Base-by-base conservation (phyloP, 2,888 invertebrate species). In the Tholera decimalis region DNA sequence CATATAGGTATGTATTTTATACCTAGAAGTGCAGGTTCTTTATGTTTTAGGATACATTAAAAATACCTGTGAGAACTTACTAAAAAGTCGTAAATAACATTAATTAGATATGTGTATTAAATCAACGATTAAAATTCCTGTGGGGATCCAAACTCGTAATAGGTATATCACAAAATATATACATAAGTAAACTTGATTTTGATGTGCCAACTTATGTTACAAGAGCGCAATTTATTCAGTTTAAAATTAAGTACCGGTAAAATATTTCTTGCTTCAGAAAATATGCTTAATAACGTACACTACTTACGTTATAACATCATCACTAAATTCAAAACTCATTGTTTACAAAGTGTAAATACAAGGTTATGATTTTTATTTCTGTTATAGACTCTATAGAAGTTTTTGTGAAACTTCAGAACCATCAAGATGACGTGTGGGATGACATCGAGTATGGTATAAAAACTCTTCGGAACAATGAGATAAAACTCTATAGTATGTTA, bases 401-500 rank as follows among this genome's bases (percentile, higher is more conserved):
- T 60, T 50, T 51, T 49, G 24, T 13, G 15, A 46, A 22, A 46
- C 44, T 50, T 50, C 56, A 22, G 9, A 57, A 44, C 6, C 22
- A 24, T 67, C 39, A 75, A 59, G 39, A 50, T 72, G 80, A 70
- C 63, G 43, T 64, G 24, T 4, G 37, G 41, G 53, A 33, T 61
- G 61, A 58, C 61, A 58, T 33, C 55, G 37, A 50, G n/a, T n/a
- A 43, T 6, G 11, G 13, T 6, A 53, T 62, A 56, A 63, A 53
- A 47, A 55, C 66, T 71, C 20, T 59, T 55, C 15, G n/a, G 28
- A 51, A 53, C 50, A 43, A 51, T 44, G 39, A 3, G 2, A 37
- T 30, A 44, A 58, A 46, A 50, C 11, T 33, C 30, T 41, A 37
- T 35, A 43, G 18, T 8, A 46, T 18, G 5, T 39, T 18, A n/a